Conservation (phyloP, 2,888 invertebrate genomes). For the Cactoblastis cactorum region DNA sequence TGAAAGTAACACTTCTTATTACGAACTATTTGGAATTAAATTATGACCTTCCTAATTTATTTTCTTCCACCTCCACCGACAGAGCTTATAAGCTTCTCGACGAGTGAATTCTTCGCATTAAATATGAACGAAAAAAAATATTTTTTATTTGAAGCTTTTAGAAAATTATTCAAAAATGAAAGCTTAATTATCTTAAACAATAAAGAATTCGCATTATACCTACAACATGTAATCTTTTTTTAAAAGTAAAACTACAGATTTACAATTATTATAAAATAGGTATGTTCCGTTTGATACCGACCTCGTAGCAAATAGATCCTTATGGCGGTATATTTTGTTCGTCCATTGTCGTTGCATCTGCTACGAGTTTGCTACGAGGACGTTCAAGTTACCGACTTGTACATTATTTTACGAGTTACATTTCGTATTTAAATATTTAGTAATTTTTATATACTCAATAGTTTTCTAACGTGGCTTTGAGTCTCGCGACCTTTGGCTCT, state of each 20-base stretch:
- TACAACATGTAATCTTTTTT: too few species aligned
- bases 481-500: too few species aligned
- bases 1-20: conserved; percentile 24
- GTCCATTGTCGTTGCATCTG: not conserved
- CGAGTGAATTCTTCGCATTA: not conserved
- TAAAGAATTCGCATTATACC: too few species aligned
- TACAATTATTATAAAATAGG: not conserved
- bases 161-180: not conserved
- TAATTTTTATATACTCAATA: not conserved
- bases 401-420: conserved; percentile 7
- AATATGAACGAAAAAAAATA: not conserved
- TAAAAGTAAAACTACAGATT: not conserved
- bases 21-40: conserved; percentile 13
- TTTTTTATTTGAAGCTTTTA: not conserved
- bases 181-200: too few species aligned
- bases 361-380: conserved; percentile 3
- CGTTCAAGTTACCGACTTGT: not conserved
- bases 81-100: not conserved
- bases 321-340: too few species aligned
- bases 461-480: conserved; percentile 1
- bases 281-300: not conserved
- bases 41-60: not conserved
- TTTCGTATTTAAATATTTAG: not conserved
- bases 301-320: not conserved
- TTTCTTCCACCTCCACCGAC: not conserved